These are phyloP conservation scores for Lissocephala sabroskyi DNA, from an alignment of 2,888 invertebrate species.

Conservation along the genomic window DNA sequence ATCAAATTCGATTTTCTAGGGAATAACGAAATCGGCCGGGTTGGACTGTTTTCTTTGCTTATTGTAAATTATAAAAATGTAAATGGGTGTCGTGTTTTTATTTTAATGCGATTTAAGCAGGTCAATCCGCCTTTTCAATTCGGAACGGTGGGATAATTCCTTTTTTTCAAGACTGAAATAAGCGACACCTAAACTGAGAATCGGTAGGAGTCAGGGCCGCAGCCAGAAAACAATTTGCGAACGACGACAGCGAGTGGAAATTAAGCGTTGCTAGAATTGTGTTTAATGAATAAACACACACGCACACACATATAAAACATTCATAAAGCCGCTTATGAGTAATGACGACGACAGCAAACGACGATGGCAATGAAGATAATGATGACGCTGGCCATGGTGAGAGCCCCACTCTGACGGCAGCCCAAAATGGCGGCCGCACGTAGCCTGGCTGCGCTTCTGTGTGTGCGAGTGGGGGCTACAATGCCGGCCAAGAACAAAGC, in stretches of 20 bases:
- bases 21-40: too few relatives aligned
- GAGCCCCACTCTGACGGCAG: background rate
- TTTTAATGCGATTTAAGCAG: too few relatives aligned
- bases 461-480: conserved; percentile 17
- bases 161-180: too few relatives aligned
- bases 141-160: too few relatives aligned
- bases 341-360: conserved; percentile 19
- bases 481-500: conserved; percentile 42
- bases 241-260: conserved; percentile 26
- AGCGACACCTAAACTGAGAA: too few relatives aligned
- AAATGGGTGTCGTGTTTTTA: too few relatives aligned
- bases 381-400: conserved; percentile 3
- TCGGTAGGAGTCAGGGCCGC: too few relatives aligned
- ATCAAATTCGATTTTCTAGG: too few relatives aligned
- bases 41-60: too few relatives aligned
- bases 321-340: conserved; percentile 48
- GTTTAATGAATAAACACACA: conserved; percentile 38
- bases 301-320: conserved; percentile 29
- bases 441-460: conserved; percentile 5
- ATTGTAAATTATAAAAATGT: too few relatives aligned
- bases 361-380: conserved; percentile 9
- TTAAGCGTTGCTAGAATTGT: conserved; percentile 37
- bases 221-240: too few relatives aligned
- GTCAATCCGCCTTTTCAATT: too few relatives aligned
- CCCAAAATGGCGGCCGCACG: conserved; percentile 1